Evolutionary conservation across 2,797 vertebrate species (phyloP), one percentile per base, ranked within the genome.

Genomic region (Pipistrellus pipistrellus): DNA sequence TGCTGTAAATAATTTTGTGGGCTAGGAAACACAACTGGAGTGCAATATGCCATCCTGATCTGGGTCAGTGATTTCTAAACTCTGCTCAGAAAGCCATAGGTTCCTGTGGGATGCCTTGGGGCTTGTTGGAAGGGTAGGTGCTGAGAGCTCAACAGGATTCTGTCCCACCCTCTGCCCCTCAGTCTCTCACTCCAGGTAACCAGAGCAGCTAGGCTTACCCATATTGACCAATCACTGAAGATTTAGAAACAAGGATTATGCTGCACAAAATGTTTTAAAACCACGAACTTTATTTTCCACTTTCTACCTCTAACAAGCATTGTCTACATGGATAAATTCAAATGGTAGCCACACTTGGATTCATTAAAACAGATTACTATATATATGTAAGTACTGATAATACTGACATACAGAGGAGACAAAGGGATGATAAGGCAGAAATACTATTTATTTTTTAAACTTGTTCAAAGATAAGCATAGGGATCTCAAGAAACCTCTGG

Each of bases 1-100:
- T 11, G 62, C 13, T 94, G 82, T 80, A 93, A 80, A 90, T 85
- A 30, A 71, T 85, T 88, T 66, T 44, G 30, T 77, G 44, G 92
- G 17, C 25, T 88, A 21, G 90, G 73, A 88, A 88, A 83, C 11
- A 71, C 4, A 48, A 23, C 15, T 6, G 51, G 69, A 55, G 21
- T 90, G 1, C 44, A 86, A 32, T 53, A 35, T 69, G 32, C 83
- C 32, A 81, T 51, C 78, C 32, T 86, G 71, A n/a, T 46, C 30
- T 21, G 48, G 66, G 38, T 76, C 14, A 35, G 15, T 71, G 62
- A 86, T 86, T 90, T 93, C 93, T 57, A 80, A 88, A 80, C 35
- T 27, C 30, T 38, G 3, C 41, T 93, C 18, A 21, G 48, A 85
- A 80, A 44, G 32, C 32, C 32, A n/a, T 4, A 7, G 4, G 9